Percentiles rank a stretch among this genome's conserved stretches.
These are phyloP conservation scores for Pycnonotus jocosus DNA, from an alignment of 2,113 vertebrate genomes.

Conservation along the genomic window DNA sequence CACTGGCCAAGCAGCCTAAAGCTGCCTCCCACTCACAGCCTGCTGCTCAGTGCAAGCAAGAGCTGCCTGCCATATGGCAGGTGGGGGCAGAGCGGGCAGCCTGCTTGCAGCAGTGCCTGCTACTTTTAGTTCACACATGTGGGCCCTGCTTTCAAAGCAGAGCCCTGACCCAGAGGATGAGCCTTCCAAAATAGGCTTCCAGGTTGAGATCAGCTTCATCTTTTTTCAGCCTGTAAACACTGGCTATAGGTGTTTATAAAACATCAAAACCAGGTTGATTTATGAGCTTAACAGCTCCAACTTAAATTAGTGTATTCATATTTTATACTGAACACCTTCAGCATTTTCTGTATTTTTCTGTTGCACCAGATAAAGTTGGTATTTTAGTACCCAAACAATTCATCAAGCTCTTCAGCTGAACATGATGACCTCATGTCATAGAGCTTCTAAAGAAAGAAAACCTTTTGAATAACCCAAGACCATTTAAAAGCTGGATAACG, in stretches of 20 bases:
- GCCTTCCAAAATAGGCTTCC: neutral
- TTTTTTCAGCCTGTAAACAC: neutral
- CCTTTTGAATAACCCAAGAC: neutral
- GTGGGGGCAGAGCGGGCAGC: neutral
- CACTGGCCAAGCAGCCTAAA: neutral
- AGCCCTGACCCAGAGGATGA: neutral
- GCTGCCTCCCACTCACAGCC: conserved; percentile 25
- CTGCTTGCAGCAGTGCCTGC: neutral
- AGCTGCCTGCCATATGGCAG: neutral
- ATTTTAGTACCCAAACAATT: neutral
- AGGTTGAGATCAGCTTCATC: neutral
- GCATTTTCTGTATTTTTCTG: neutral
- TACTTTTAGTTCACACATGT: neutral
- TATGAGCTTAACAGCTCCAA: neutral
- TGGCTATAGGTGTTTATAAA: neutral
- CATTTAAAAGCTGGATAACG: conserved; percentile 29
- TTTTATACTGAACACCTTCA: neutral
- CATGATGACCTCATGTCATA: neutral
- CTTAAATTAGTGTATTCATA: neutral
- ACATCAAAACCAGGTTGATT: neutral
- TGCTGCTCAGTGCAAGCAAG: neutral
- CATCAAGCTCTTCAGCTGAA: neutral
- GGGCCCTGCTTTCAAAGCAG: neutral
- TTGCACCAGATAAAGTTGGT: neutral
- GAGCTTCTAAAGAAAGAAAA: neutral